phyloP scores from a whole-genome alignment of 2,113 vertebrate genomes.

The Megaptera novaeangliae region DNA sequence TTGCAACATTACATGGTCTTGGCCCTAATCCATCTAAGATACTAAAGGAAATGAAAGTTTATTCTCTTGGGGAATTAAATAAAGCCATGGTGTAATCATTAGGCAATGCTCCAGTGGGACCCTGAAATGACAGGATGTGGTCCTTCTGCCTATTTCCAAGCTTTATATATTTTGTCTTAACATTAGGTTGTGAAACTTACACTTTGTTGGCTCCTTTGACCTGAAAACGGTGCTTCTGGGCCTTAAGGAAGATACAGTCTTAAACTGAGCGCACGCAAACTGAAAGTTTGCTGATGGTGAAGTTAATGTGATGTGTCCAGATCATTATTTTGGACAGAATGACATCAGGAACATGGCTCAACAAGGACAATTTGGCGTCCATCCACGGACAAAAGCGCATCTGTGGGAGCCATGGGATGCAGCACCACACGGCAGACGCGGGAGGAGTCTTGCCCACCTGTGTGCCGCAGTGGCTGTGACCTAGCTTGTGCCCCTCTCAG shows the following conservation, averaged over 20 bases:
- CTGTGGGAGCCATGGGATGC: too few species aligned
- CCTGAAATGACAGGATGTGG: background rate
- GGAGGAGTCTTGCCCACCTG: background rate
- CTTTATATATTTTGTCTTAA: background rate
- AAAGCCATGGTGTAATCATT: background rate
- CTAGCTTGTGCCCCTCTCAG: background rate
- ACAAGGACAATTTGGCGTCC: background rate
- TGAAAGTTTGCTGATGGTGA: background rate
- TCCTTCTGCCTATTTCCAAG: background rate
- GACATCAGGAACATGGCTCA: background rate
- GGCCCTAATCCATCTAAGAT: background rate
- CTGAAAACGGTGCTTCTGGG: background rate
- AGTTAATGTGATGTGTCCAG: background rate
- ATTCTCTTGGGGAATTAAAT: background rate
- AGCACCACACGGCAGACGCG: fast-evolving
- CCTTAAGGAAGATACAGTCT: background rate
- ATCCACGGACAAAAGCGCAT: background rate
- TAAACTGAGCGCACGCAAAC: too few species aligned
- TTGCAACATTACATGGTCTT: background rate
- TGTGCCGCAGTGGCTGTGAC: background rate
- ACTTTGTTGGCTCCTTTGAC: background rate
- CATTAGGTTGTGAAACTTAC: too few species aligned
- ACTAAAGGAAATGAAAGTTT: background rate
- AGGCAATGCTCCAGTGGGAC: background rate
- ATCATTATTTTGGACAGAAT: background rate